Conservation (phyloP, 1,140 invertebrate species). For the Drosophila athabasca region DNA sequence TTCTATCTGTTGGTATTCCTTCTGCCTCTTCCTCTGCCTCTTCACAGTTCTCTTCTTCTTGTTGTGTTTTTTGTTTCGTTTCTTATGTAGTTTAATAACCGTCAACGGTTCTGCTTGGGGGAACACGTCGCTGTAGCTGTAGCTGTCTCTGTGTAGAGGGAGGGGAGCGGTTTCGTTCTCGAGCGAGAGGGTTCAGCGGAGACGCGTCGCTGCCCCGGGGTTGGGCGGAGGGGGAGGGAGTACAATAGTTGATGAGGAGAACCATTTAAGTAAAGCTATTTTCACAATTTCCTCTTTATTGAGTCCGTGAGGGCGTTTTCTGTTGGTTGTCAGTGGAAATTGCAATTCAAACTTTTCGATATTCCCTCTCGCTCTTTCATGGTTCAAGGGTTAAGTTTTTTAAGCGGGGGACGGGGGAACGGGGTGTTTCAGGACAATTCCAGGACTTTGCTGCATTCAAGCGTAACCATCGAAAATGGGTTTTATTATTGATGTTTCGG, state of each 20-base stretch:
- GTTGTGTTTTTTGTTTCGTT: conserved; percentile 29
- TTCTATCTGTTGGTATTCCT: conserved; percentile 48
- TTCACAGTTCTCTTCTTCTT: conserved; percentile 19
- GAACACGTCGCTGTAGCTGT: conserved; percentile 42
- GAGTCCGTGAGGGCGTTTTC: conserved; percentile 31
- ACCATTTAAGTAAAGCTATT: conserved; percentile 53
- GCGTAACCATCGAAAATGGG: conserved; percentile 35
- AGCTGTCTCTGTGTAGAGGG: conserved; percentile 6
- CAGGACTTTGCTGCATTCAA: conserved; percentile 26
- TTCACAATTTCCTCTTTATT: conserved; percentile 20
- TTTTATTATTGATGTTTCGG: conserved; percentile 23
- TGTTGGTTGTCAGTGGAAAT: conserved; percentile 39
- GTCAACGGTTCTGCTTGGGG: conserved; percentile 67
- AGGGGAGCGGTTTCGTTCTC: not conserved
- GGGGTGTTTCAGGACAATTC: conserved; percentile 1
- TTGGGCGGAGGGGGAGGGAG: not conserved
- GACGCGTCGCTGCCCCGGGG: not conserved
- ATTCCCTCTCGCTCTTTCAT: conserved; percentile 2
- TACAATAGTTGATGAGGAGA: conserved; percentile 4
- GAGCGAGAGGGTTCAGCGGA: too few species aligned
- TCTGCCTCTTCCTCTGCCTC: not conserved
- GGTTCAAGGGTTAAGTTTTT: conserved; percentile 5
- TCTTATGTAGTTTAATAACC: conserved; percentile 71
- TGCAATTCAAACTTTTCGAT: conserved; percentile 25
- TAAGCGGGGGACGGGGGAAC: not conserved